Conservation (phyloP, 2,888 invertebrate species). For the Neoascia interrupta region DNA sequence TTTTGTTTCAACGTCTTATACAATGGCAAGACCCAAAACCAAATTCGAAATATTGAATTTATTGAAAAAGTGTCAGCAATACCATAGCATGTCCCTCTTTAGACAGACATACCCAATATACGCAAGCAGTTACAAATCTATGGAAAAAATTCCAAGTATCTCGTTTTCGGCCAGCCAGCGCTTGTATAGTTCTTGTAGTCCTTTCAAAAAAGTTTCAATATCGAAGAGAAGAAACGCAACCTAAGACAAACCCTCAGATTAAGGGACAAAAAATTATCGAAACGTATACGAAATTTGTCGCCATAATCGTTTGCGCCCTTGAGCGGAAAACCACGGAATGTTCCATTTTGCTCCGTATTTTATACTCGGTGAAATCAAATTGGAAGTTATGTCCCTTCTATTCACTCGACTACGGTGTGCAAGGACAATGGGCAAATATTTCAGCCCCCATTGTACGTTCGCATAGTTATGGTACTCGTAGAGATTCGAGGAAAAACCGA, state of each 20-base stretch:
- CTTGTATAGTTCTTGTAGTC: too few species aligned
- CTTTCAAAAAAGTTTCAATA: conserved; percentile 38
- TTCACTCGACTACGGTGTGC: conserved; percentile 47
- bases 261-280: conserved; percentile 34
- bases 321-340: conserved; percentile 66
- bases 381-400: conserved; percentile 67
- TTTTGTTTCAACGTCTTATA: too few species aligned
- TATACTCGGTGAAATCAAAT: conserved; percentile 67
- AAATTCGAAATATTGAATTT: too few species aligned
- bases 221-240: conserved; percentile 58
- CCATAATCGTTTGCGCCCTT: conserved; percentile 67
- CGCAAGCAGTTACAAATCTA: conserved; percentile 51
- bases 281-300: conserved; percentile 55
- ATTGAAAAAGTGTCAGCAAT: too few species aligned
- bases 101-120: too few species aligned
- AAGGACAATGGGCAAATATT: conserved; percentile 37
- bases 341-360: conserved; percentile 62
- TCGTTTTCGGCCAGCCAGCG: conserved; percentile 7
- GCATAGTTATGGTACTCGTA: too few species aligned
- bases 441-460: conserved; percentile 9
- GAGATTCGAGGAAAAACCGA: conserved; percentile 38
- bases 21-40: too few species aligned
- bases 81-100: too few species aligned
- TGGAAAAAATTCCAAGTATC: conserved; percentile 21
- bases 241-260: conserved; percentile 52